Base-by-base conservation (phyloP, 2,888 invertebrate species). In the Cheilosia urbana region DNA sequence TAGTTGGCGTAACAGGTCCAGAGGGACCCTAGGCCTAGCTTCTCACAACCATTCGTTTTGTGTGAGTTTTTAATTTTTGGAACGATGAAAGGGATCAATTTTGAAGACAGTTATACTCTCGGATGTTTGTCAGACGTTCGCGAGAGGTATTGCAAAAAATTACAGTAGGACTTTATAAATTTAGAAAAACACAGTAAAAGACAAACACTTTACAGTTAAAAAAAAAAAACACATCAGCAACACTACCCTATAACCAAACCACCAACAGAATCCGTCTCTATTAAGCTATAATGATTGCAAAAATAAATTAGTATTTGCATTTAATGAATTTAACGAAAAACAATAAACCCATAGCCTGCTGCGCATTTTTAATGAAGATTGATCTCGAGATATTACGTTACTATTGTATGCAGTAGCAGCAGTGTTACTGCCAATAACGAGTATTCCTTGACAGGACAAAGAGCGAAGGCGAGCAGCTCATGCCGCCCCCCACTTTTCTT, bases 301-400 rank as follows among this genome's bases (percentile, higher is more conserved):
- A 77, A 62, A 68, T 58, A 62, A 85, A 85, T 76, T 75, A 80
- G 58, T 65, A 65, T 80, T 71, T 66, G 60, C 65, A 80, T 76
- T 72, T 68, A 85, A 80, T 85, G 80, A 81, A 81, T 85, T 76
- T 85, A 87, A 84, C 69, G 85, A 78, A 66, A 87, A 81, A 71
- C 87, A 85, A 85, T 87, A 87, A 85, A 71, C 60, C 69, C 13
- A 57, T 71, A 53, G 37, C 85, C 80, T 78, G 85, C 81, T 85
- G 87, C 6, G 84, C 66, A 69, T 85, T 73, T 73, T 71, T 81
- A 87, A 87, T 87, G 76, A 85, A 85, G 85, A 85, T 81, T 85
- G 81, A 85, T 79, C 15, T 21, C 15, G 40, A 66, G 66, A 66
- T 72, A 71, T 58, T 60, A 58, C 40, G 51, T 75, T 63, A 75